These are phyloP conservation scores for Hirtodrosophila alboralis DNA, from an alignment of 2,888 invertebrate species.

Conservation along the genomic window DNA sequence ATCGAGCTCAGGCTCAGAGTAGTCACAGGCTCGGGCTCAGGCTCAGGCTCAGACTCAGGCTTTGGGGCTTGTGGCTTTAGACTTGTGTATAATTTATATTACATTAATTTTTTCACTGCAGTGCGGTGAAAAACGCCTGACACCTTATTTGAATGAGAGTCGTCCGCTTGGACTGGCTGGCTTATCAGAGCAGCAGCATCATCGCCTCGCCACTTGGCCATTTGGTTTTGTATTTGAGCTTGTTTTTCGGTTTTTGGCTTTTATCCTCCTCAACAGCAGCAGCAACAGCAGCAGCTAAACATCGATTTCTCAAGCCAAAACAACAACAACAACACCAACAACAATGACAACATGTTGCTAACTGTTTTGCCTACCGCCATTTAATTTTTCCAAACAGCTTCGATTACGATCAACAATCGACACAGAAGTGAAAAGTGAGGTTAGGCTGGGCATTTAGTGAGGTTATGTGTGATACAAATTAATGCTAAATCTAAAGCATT, in stretches of 20 bases:
- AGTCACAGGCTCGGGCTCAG: conserved; percentile 16
- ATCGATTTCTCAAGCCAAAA: conserved; percentile 46
- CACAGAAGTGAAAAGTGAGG: conserved; percentile 41
- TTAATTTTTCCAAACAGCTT: conserved; percentile 66
- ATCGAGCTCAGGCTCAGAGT: conserved; percentile 16
- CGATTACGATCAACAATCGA: conserved; percentile 75
- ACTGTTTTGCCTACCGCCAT: conserved; percentile 67
- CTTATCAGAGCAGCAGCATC: conserved; percentile 38
- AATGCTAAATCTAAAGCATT: conserved; percentile 77
- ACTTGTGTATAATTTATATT: conserved; percentile 55
- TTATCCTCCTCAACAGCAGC: conserved; percentile 1
- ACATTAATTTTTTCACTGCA: conserved; percentile 45
- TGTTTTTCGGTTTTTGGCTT: conserved; percentile 10
- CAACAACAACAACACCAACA: conserved; percentile 9
- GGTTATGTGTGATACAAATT: conserved; percentile 64
- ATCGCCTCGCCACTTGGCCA: conserved; percentile 32
- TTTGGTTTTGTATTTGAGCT: conserved; percentile 15
- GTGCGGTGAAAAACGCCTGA: conserved; percentile 39
- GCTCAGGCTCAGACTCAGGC: conserved; percentile 5
- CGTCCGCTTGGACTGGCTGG: conserved; percentile 16
- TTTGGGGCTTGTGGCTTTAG: too few relatives aligned
- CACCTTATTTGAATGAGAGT: conserved; percentile 72
- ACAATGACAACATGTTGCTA: conserved; percentile 46
- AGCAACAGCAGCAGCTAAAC: conserved; percentile 28
- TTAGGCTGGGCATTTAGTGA: conserved; percentile 53